Evolutionary conservation across 2,113 vertebrate genomes (phyloP).

Genomic region (Upupa epops): DNA sequence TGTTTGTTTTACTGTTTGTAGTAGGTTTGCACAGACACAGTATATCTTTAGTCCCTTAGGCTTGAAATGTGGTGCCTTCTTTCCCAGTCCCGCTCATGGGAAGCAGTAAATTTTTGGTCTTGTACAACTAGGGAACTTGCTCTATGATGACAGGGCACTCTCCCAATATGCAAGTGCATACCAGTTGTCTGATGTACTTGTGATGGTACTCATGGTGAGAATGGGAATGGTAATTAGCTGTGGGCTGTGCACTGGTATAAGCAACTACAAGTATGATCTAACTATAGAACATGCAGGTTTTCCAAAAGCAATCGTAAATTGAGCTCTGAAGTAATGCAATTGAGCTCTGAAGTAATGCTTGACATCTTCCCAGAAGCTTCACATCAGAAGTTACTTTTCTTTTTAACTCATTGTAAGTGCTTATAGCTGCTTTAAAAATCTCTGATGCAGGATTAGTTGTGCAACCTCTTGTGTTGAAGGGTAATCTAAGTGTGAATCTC

Average conservation of each 20-base stretch:
- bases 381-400: background rate
- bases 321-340: background rate
- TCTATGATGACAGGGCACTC: background rate
- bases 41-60: background rate
- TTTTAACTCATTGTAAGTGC: background rate
- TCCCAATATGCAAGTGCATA: background rate
- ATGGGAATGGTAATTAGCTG: background rate
- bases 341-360: background rate
- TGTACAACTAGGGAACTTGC: background rate
- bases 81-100: background rate
- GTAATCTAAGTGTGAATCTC: background rate
- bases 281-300: accelerated
- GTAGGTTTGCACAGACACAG: background rate
- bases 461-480: background rate
- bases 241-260: background rate
- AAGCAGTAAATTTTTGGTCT: background rate
- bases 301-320: background rate
- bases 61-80: background rate
- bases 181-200: background rate
- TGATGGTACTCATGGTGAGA: background rate
- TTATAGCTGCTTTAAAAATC: background rate
- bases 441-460: background rate
- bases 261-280: background rate
- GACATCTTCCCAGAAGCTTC: background rate
- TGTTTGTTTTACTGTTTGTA: background rate